Evolutionary conservation across 2,797 vertebrate species (phyloP), one percentile per base, ranked within the genome.

Genomic region (Macrochelys suwanniensis): DNA sequence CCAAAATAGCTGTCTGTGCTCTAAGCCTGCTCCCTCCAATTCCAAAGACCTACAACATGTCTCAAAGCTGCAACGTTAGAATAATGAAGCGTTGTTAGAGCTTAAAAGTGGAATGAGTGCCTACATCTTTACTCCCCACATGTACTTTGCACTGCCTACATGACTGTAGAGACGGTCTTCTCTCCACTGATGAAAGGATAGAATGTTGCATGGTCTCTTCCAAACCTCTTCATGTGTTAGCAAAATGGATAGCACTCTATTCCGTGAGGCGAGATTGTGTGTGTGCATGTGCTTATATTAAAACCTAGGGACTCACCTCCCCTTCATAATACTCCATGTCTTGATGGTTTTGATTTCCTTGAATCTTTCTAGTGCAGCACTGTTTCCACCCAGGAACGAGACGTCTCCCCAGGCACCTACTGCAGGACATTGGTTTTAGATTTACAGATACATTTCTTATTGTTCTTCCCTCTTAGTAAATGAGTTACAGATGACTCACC

Each of bases 331-430:
- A 0, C 49, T 45, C 28, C 33, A 3, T 3, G 83, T 45, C 17
- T 80, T 0, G 0, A 15, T 85, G 15, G 2, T 56, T 94, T 82
- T n/a, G 82, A 19, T 25, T 61, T 81, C 68, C 68, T 3, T 17
- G 10, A 45, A 8, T 77, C 74, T 16, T 2, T 12, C 25, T 65
- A 2, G 0, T 0, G 0, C 42, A 1, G 28, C 0, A 0, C 33
- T 45, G 5, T 25, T 42, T 19, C 42, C 47, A 2, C 0, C 53
- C 1, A 1, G 47, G 59, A 42, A 7, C 37, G 3, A 42, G 37
- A 42, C 1, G 2, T 50, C 80, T 7, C 79, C 71, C 59, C 31
- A 71, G n/a, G 51, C 76, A 50, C 65, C 61, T 42, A 65, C 17
- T 65, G 19, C 0, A 0, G 78, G 10, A 56, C 3, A 0, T 10